Percentiles rank a stretch among this genome's conserved stretches.
Evolutionary conservation across 2,888 invertebrate species (phyloP).

Genomic region (Agonopterix subpropinquella): DNA sequence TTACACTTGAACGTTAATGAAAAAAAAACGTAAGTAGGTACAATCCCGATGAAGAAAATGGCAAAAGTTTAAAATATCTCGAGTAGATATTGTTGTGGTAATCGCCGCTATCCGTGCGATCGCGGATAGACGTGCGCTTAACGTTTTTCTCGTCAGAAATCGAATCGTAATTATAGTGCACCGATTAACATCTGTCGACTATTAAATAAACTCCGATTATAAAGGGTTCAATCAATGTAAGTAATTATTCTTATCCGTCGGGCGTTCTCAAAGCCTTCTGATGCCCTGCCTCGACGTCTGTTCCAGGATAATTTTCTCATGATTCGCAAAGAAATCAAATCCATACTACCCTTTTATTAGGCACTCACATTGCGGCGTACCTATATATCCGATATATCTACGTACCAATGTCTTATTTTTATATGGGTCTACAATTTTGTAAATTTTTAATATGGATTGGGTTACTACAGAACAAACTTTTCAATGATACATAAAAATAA

Average conservation of each 20-base stretch:
- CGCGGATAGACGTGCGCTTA: conserved; percentile 30
- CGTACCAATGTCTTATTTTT: no score
- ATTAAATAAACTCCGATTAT: conserved; percentile 71
- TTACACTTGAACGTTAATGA: no score
- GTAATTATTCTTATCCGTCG: conserved; percentile 76
- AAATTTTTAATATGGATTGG: no score
- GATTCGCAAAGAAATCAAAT: conserved; percentile 70
- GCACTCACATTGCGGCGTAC: conserved; percentile 59
- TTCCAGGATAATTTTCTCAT: conserved; percentile 68
- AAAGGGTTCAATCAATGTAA: conserved; percentile 72
- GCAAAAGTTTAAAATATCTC: not conserved
- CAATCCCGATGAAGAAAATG: not conserved
- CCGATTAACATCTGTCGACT: conserved; percentile 75
- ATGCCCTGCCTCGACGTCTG: conserved; percentile 38
- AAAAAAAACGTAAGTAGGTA: no score
- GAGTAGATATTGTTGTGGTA: conserved; percentile 28
- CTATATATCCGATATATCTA: not conserved
- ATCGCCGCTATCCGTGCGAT: conserved; percentile 31
- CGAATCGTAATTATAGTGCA: conserved; percentile 67
- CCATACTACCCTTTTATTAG: conserved; percentile 63
- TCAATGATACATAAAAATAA: no score
- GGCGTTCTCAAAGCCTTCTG: conserved; percentile 64
- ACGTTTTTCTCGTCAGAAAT: conserved; percentile 68
- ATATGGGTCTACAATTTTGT: no score
- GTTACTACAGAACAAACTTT: no score